phyloP scores from a whole-genome alignment of 2,113 vertebrate species.

The Theristicus caerulescens region DNA sequence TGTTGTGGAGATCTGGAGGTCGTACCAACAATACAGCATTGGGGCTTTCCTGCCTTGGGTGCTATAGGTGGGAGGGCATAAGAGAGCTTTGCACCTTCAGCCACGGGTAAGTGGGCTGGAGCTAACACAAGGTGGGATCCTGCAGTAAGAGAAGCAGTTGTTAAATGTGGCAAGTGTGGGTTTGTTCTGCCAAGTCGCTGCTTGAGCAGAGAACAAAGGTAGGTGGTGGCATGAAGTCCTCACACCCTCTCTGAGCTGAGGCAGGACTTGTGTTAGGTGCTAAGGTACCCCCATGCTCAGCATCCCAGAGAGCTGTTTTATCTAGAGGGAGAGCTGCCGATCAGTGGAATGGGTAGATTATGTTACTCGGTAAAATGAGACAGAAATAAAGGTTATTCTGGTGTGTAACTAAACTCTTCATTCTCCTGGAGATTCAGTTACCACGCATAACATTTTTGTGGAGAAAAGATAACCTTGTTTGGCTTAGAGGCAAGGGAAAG shows the following conservation, averaged over 20 bases:
- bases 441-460: neutral
- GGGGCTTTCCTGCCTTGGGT: neutral
- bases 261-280: neutral
- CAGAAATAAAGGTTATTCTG: neutral
- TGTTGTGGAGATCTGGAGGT: neutral
- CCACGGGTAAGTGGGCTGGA: neutral
- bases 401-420: neutral
- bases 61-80: neutral
- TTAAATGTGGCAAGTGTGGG: slow-evolving; percentile 3
- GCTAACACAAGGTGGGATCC: neutral
- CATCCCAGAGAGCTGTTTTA: neutral
- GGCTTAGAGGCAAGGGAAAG: neutral
- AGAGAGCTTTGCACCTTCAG: neutral
- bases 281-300: neutral
- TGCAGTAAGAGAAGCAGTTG: neutral
- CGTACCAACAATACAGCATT: neutral
- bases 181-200: neutral
- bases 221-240: slow-evolving; percentile 25
- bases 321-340: neutral
- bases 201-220: slow-evolving; percentile 33
- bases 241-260: neutral
- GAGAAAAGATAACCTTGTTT: neutral
- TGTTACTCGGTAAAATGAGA: neutral
- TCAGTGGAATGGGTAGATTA: neutral
- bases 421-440: neutral